These are phyloP conservation scores for Drosophila barbarae DNA, from an alignment of 2,888 invertebrate genomes.

Conservation along the genomic window DNA sequence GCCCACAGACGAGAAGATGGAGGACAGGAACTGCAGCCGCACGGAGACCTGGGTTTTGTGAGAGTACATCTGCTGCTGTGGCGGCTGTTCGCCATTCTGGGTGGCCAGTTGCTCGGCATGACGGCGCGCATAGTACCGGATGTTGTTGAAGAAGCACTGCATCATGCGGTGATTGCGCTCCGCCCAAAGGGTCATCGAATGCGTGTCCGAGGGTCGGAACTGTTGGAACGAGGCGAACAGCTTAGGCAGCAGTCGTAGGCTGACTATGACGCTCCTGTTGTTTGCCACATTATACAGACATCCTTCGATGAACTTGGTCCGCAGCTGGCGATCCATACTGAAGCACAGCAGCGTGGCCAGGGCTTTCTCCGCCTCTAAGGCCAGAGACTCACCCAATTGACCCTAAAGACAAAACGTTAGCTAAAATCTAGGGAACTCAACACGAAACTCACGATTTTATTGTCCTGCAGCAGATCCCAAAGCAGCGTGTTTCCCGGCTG, in stretches of 20 bases:
- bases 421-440: background rate
- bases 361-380: constrained; percentile 95
- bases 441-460: constrained; percentile 86
- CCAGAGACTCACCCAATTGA: constrained; percentile 92
- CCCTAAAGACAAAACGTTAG: constrained; percentile 81
- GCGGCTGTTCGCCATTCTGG: constrained; percentile 70
- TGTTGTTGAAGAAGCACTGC: constrained; percentile 93
- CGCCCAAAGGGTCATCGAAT: constrained; percentile 94
- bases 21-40: constrained; percentile 93
- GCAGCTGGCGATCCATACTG: constrained; percentile 92
- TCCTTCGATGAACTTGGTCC: constrained; percentile 97
- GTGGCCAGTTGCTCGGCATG: constrained; percentile 75
- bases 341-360: constrained; percentile 93
- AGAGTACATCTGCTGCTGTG: constrained; percentile 81
- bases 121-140: constrained; percentile 85
- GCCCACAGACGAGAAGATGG: constrained; percentile 93
- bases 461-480: constrained; percentile 96
- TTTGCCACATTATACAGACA: constrained; percentile 93
- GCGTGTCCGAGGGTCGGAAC: constrained; percentile 91
- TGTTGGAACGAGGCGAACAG: constrained; percentile 94
- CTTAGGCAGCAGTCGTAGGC: constrained; percentile 92
- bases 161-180: constrained; percentile 96
- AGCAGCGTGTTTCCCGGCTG: constrained; percentile 94
- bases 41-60: constrained; percentile 95
- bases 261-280: constrained; percentile 94